These are phyloP conservation scores for Dicerorhinus sumatrensis DNA, from an alignment of 2,113 vertebrate species.

Conservation along the genomic window DNA sequence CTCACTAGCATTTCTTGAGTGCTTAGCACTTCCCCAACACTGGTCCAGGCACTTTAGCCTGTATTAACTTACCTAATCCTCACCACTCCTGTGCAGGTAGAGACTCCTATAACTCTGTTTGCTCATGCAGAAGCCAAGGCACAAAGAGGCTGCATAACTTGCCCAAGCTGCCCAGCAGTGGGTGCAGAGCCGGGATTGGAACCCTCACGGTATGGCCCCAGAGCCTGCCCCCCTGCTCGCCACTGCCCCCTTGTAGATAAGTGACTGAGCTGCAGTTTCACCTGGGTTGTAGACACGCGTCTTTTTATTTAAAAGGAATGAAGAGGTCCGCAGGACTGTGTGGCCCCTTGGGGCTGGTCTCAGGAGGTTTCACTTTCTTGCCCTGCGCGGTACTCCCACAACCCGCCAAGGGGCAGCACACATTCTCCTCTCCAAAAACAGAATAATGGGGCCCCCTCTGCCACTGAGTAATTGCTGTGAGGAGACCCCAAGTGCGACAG, in stretches of 20 bases:
- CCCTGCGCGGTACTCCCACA: neutral
- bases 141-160: neutral
- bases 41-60: neutral
- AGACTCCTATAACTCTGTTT: neutral
- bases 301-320: neutral
- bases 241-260: neutral
- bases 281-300: neutral
- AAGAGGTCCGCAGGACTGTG: neutral
- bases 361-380: neutral
- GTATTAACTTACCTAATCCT: neutral
- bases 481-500: neutral
- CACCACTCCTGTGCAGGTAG: neutral
- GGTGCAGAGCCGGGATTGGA: neutral
- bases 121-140: neutral
- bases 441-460: neutral
- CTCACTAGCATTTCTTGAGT: too few species aligned
- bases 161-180: neutral
- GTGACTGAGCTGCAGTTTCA: neutral
- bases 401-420: fast-evolving
- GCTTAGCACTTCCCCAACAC: neutral
- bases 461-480: neutral
- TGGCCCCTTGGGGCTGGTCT: too few species aligned
- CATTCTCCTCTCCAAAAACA: neutral
- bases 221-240: neutral
- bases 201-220: neutral